Evolutionary conservation across 2,113 vertebrate genomes (phyloP).

Genomic region (Hystrix cristata): DNA sequence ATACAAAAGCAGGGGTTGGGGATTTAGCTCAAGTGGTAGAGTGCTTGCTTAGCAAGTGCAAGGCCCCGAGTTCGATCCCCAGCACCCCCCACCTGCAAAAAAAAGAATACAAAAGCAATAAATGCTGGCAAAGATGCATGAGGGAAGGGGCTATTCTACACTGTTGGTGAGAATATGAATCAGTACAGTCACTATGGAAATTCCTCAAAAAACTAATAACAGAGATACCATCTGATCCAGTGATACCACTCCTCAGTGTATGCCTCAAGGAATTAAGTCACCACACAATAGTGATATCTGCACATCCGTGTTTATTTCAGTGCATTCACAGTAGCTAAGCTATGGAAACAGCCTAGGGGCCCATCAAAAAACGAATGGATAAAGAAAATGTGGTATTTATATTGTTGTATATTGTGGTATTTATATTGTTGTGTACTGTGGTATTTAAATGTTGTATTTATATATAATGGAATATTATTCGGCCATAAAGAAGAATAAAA

Average conservation of each 20-base stretch:
- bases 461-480: neutral
- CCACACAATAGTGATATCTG: neutral
- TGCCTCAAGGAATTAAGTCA: neutral
- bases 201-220: neutral
- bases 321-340: neutral
- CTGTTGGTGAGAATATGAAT: neutral
- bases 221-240: neutral
- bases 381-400: neutral
- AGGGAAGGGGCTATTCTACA: neutral
- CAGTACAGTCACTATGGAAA: neutral
- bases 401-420: too few relatives aligned
- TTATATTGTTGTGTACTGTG: too few relatives aligned
- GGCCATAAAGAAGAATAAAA: neutral
- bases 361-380: neutral
- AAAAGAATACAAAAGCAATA: neutral
- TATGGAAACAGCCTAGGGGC: neutral
- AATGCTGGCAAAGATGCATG: neutral
- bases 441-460: neutral
- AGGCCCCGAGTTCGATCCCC: too few relatives aligned
- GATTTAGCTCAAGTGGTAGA: too few relatives aligned
- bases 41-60: too few relatives aligned
- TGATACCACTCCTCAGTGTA: neutral
- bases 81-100: too few relatives aligned
- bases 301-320: neutral
- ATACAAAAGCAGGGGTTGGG: neutral